Evolutionary conservation across 2,113 vertebrate genomes (phyloP), one percentile per base, ranked within the genome.

Genomic region (Actenoides hombroni): DNA sequence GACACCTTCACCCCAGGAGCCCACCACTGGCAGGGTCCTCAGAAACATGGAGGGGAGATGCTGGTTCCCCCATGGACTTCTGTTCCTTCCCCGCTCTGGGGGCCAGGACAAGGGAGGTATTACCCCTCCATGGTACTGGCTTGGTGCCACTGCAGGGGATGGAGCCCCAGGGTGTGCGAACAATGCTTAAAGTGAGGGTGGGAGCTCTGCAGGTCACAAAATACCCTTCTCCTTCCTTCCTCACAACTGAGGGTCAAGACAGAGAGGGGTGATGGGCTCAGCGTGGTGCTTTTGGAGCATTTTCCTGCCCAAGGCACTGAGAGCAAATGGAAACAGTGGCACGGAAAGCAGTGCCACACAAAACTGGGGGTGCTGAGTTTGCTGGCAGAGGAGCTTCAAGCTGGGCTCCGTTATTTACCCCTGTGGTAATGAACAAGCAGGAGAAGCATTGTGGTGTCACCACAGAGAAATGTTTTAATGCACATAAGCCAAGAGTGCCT

Each of bases 191-290:
- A 51, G 7, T 2, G 3, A 53, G 54, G 29, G 44, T 53, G 59
- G 42, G 67, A 90, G 15, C 49, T 88, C 67, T 86, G 53, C 53
- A 40, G 39, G 39, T 69, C 61, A n/a, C 21, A 29, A 63, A 77
- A 70, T 14, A 49, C 31, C 37, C 24, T 67, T 57, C 51, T 91
- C 31, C 17, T 70, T 70, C 40, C 40, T 71, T 85, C 60, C 42
- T 46, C 0, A 1, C 16, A 2, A 0, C 49, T 44, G 37, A 54
- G 60, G 40, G 5, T 25, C 28, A 69, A 10, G 35, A 35, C 4
- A 0, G 65, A 83, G 39, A n/a, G 8, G 35, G 26, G 7, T 33
- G 61, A 39, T 5, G 8, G 46, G 46, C 44, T 86, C 11, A 0
- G 33, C 4, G 0, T 16, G 17, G 29, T 7, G 6, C 64, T 80